These are phyloP conservation scores for Drosophila kokeensis DNA, from an alignment of 2,888 invertebrate species.

Conservation along the genomic window DNA sequence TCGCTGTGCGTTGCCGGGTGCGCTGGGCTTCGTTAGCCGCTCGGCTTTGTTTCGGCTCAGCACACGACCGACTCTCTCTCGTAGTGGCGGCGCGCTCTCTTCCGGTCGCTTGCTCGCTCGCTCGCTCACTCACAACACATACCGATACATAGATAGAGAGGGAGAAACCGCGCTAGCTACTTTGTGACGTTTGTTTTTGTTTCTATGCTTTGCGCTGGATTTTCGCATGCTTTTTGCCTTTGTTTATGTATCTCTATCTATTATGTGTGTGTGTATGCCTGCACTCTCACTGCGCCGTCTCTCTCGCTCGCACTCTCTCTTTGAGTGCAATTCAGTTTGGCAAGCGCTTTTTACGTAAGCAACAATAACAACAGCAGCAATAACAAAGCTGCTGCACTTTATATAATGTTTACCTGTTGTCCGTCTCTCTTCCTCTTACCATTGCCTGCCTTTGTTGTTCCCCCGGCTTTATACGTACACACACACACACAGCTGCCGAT, in stretches of 20 bases:
- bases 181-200: conserved; percentile 75
- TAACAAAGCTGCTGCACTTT: conserved; percentile 58
- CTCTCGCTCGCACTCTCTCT: background rate
- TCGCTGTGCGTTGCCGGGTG: conserved; percentile 63
- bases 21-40: conserved; percentile 41
- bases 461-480: conserved; percentile 30
- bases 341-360: conserved; percentile 73
- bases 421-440: conserved; percentile 33
- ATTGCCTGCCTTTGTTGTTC: conserved; percentile 47
- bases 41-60: conserved; percentile 42
- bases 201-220: conserved; percentile 74
- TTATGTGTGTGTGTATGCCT: conserved; percentile 40
- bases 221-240: conserved; percentile 72
- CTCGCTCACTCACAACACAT: conserved; percentile 29
- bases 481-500: conserved; percentile 46
- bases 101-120: conserved; percentile 43
- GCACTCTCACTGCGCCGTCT: conserved; percentile 55
- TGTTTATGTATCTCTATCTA: conserved; percentile 68
- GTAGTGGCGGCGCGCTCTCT: conserved; percentile 52
- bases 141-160: background rate
- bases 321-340: conserved; percentile 33
- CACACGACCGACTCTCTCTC: conserved; percentile 22
- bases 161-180: conserved; percentile 13
- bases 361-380: conserved; percentile 26
- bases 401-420: conserved; percentile 71